Evolutionary conservation across 2,797 vertebrate species (phyloP).

Genomic region (Pogoniulus pusillus): DNA sequence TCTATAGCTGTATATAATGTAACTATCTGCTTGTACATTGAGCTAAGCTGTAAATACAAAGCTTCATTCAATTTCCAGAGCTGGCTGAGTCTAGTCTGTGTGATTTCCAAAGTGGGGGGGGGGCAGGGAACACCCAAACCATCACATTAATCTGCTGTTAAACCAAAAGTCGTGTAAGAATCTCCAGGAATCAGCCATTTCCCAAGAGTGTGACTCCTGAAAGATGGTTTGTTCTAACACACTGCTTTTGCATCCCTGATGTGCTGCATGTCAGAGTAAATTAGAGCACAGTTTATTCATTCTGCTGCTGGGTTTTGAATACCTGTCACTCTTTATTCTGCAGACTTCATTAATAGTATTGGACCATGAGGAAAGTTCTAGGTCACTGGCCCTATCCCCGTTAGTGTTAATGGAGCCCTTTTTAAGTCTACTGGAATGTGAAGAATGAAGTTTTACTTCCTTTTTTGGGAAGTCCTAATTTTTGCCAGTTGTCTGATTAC

Average conservation of each 20-base stretch:
- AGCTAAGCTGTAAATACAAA: no score
- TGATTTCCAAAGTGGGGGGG: no score
- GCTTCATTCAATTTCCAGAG: no score
- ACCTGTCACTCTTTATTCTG: slow-evolving; percentile 39
- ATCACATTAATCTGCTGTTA: neutral
- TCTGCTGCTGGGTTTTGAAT: slow-evolving; percentile 28
- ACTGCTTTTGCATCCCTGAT: neutral
- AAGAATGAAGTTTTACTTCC: slow-evolving; percentile 65
- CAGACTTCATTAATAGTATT: slow-evolving; percentile 54
- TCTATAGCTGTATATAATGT: no score
- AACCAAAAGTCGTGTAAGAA: neutral
- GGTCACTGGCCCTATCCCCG: slow-evolving; percentile 50
- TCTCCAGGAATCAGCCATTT: neutral
- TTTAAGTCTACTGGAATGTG: slow-evolving; percentile 56
- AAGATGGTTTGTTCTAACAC: neutral
- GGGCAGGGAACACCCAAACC: no score
- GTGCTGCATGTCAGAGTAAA: slow-evolving; percentile 4
- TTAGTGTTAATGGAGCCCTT: slow-evolving; percentile 57
- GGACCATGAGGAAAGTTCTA: slow-evolving; percentile 60
- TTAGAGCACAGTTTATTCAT: slow-evolving; percentile 36
- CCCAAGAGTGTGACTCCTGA: slow-evolving; percentile 39
- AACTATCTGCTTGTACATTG: no score
- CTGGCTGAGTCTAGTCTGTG: no score
- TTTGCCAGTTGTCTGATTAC: slow-evolving; percentile 55
- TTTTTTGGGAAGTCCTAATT: slow-evolving; percentile 57